Evolutionary conservation across 2,113 vertebrate genomes (phyloP).

Genomic region (Labeo rohita): DNA sequence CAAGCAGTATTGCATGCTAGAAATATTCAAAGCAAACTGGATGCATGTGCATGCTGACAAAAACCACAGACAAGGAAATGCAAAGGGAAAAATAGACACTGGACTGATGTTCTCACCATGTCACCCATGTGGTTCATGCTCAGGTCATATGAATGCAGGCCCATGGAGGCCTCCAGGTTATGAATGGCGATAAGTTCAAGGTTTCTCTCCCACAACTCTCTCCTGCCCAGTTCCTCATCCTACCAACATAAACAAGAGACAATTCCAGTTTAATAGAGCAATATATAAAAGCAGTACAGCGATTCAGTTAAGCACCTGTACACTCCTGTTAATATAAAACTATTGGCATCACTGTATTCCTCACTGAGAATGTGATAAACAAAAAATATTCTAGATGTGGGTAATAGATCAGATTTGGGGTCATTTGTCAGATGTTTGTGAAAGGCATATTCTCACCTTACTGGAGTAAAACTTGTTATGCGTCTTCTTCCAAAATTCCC

Average conservation of each 20-base stretch:
- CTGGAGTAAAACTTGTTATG: constrained; percentile 69
- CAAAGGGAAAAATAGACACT: background rate
- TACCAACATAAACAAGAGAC: constrained; percentile 62
- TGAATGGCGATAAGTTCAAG: constrained; percentile 80
- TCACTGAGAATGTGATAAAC: background rate
- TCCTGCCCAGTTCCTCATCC: constrained; percentile 76
- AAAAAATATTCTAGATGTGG: background rate
- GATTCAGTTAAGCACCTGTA: no score
- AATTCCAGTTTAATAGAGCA: background rate
- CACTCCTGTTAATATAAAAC: background rate
- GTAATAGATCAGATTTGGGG: background rate
- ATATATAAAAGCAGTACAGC: background rate
- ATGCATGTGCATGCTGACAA: background rate
- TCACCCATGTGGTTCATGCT: constrained; percentile 90
- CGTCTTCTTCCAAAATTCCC: constrained; percentile 81
- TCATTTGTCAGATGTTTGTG: background rate
- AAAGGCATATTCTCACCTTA: constrained; percentile 55
- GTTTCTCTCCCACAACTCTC: constrained; percentile 86
- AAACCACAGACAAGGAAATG: background rate
- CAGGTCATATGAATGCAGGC: constrained; percentile 81
- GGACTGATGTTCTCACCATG: constrained; percentile 67
- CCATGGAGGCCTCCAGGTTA: constrained; percentile 89
- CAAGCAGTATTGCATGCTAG: background rate
- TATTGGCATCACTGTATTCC: background rate
- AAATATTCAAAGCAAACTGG: background rate